phyloP scores from a whole-genome alignment of 2,888 invertebrate genomes.

The Xestoiulus laeticollis region DNA sequence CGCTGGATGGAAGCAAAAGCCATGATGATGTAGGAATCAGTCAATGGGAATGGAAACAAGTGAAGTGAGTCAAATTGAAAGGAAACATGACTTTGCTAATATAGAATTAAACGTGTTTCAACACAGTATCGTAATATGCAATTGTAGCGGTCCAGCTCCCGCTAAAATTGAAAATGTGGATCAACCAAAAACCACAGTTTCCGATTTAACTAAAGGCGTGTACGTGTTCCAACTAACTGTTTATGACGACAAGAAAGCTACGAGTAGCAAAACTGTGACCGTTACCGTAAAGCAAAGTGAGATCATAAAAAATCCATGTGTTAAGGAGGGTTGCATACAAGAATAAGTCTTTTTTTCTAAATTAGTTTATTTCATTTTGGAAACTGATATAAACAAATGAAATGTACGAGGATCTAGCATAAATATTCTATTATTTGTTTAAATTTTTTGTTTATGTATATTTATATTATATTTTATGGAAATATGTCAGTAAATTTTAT shows the following conservation, averaged over 20 bases:
- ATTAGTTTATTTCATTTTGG: too few species aligned
- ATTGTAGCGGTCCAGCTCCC: slow-evolving; percentile 69
- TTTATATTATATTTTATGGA: too few species aligned
- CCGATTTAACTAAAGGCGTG: slow-evolving; percentile 81
- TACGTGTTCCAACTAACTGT: slow-evolving; percentile 85
- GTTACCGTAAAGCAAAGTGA: slow-evolving; percentile 87
- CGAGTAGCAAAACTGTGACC: slow-evolving; percentile 76
- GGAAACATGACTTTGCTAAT: background rate
- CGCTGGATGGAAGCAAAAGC: slow-evolving; percentile 79
- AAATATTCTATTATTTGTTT: too few species aligned
- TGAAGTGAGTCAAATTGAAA: slow-evolving; percentile 66
- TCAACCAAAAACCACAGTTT: slow-evolving; percentile 70
- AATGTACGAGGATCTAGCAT: too few species aligned
- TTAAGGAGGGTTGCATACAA: too few species aligned
- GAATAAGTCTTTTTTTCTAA: too few species aligned
- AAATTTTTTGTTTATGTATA: too few species aligned
- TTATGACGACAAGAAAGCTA: slow-evolving; percentile 82
- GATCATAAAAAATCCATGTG: slow-evolving; percentile 61
- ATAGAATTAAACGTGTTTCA: background rate
- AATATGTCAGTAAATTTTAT: too few species aligned
- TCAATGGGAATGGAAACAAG: slow-evolving; percentile 84
- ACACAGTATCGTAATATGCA: background rate
- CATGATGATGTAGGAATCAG: slow-evolving; percentile 83
- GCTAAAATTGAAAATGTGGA: slow-evolving; percentile 62
- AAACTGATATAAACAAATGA: too few species aligned